Base-by-base conservation (phyloP, 1,140 invertebrate species). In the Popillia japonica region DNA sequence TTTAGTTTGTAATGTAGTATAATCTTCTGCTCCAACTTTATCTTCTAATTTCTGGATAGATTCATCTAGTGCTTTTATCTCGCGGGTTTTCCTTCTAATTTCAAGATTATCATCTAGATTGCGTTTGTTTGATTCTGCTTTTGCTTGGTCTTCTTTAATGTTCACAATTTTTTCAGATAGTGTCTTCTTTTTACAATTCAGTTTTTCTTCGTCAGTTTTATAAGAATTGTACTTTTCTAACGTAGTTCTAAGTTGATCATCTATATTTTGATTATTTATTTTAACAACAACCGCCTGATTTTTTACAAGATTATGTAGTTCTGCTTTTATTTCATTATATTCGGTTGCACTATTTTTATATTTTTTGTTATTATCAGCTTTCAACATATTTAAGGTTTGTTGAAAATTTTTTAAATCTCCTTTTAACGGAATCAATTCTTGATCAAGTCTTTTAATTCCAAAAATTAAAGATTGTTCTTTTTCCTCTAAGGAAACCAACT, bases 1-100 rank as follows among this genome's bases (percentile, higher is more conserved):
- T 86, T 88, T 83, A n/a, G 83, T 78, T 6, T 64, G 72, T 40
- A 89, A 64, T 83, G 86, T 81, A 83, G 84, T 44, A 87, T 88
- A 78, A 88, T 89, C 75, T 81, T 85, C 76, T 22, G 78, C 78
- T 0, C 81, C 81, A 23, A 86, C 80, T 72, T 83, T 75, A 1
- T 83, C 78, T 72, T 87, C 86, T n/a, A 90, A 83, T 83, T 88
- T 87, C 55, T 88, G 85, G 22, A 89, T 87, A 22, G 88, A 83
- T 10, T 82, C 84, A 27, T 85, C 80, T 6, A 86, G 34, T 86
- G 82, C 82, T 86, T 86, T 23, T 85, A 87, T 79, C 85, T 87
- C 42, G 55, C 79, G 81, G 48, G 78, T 78, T 78, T 81, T 85
- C 23, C 81, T 75, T 6, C 84, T 77, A 14, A 85, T 72, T 40